Conservation (phyloP, 2,888 invertebrate species). For the Spilosoma lubricipeda region DNA sequence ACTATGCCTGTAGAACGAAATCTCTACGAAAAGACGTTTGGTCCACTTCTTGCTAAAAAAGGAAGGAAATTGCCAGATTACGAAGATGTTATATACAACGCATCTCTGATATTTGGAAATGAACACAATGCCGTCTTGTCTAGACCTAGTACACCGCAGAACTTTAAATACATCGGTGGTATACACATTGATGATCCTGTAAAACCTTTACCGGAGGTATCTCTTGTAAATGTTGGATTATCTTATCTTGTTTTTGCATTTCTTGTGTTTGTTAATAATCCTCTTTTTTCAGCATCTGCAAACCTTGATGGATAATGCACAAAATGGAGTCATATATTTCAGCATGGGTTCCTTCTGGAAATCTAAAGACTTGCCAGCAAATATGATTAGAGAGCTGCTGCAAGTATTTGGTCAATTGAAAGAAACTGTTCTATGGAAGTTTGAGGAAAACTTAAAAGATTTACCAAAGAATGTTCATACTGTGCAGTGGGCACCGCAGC, state of each 20-base stretch:
- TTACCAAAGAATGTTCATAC: conserved; percentile 73
- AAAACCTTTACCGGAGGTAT: conserved; percentile 49
- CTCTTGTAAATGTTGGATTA: neutral
- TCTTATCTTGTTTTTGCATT: neutral
- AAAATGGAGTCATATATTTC: conserved; percentile 78
- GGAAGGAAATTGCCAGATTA: conserved; percentile 41
- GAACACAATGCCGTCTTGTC: conserved; percentile 30
- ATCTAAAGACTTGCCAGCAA: conserved; percentile 66
- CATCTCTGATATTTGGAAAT: conserved; percentile 51
- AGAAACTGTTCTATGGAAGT: conserved; percentile 81
- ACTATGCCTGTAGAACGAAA: neutral
- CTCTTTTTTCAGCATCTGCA: conserved; percentile 62
- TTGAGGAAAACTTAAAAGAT: conserved; percentile 63
- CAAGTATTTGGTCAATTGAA: conserved; percentile 70
- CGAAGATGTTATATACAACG: conserved; percentile 47
- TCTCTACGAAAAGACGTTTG: conserved; percentile 21
- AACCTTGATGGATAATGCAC: conserved; percentile 69
- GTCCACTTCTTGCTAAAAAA: conserved; percentile 26
- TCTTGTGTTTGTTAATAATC: neutral
- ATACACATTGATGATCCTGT: conserved; percentile 32
- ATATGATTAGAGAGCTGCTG: conserved; percentile 61
- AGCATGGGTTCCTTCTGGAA: conserved; percentile 77
- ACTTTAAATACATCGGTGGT: conserved; percentile 43
- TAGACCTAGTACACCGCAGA: conserved; percentile 34
- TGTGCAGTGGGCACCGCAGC: conserved; percentile 73